Conservation (phyloP, 2,113 vertebrate genomes). For the Nycticebus coucang region DNA sequence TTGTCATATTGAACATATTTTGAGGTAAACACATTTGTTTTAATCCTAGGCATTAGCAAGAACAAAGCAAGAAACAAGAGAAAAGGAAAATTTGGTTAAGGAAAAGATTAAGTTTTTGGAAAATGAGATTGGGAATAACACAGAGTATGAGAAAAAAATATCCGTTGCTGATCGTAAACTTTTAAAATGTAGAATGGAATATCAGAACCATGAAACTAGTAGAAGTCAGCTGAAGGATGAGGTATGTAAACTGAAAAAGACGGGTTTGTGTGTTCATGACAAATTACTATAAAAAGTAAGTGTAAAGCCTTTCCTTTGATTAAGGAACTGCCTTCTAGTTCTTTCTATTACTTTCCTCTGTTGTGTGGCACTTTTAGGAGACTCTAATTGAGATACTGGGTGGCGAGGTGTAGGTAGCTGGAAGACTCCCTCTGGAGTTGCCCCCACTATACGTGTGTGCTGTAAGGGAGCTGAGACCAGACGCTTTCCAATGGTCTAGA, state of each 20-base stretch:
- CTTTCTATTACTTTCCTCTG: neutral
- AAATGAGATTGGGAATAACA: conserved; percentile 91
- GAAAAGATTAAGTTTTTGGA: conserved; percentile 91
- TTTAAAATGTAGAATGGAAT: conserved; percentile 84
- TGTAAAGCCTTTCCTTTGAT: neutral
- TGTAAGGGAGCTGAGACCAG: neutral
- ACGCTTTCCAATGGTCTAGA: neutral
- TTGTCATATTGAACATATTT: conserved; percentile 2
- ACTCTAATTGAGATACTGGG: neutral
- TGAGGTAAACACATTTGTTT: conserved; percentile 3
- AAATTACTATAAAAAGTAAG: neutral
- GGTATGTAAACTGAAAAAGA: conserved; percentile 76
- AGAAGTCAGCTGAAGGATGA: conserved; percentile 89
- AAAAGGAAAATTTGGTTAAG: conserved; percentile 86
- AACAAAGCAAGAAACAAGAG: conserved; percentile 88
- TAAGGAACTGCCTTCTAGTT: neutral
- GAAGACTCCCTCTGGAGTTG: neutral
- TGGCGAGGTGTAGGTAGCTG: neutral
- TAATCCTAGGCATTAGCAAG: conserved; percentile 87
- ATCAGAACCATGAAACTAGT: conserved; percentile 87
- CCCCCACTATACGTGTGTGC: neutral
- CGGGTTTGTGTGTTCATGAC: neutral
- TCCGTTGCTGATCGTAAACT: conserved; percentile 84
- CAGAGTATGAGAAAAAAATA: conserved; percentile 91
- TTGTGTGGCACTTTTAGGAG: neutral